Base-by-base conservation (phyloP, 2,888 invertebrate genomes). In the Erebia aethiops region DNA sequence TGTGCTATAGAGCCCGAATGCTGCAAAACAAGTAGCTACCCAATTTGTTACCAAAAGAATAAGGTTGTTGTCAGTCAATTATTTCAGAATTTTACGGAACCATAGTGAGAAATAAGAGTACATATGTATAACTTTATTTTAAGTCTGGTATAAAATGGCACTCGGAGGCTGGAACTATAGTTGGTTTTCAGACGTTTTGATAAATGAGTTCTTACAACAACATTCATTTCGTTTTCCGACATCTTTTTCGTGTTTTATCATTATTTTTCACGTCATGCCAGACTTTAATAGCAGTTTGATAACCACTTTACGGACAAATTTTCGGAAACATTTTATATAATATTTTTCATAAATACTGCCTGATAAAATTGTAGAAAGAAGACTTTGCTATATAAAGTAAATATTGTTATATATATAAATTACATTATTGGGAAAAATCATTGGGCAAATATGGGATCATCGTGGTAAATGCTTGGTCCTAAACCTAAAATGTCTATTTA, bases 201-300 rank as follows among this genome's bases (percentile, higher is more conserved):
- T 91, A 90, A 90, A 92, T 91, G 87, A 86, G 83, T 84, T 80
- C 82, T 80, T 82, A 88, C 87, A 90, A 90, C 90, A 88, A 86
- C 87, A 87, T 87, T 87, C 80, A 83, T 87, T 87, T 80, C 81
- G 77, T 80, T 80, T 79, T 72, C 78, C 79, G 77, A 81, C 79
- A 79, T 79, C 80, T 79, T 81, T 84, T 84, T 78, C 81, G 80
- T 86, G 82, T 73, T 87, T 89, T 87, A 83, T 82, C 46, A 62
- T 65, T 87, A 87, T 85, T 86, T 81, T 84, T 82, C 87, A 78
- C 87, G 87, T 90, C 89, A 90, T 84, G 81, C 79, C 71, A 49
- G 14, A 14, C 43, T 43, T 56, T 60, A 56, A 60, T 61, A 80
- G 18, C n/a, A 69, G 49, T 54, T 57, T 64, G 26, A 46, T 63